phyloP scores from a whole-genome alignment of 1,140 invertebrate genomes.

The Lepidurus apus region DNA sequence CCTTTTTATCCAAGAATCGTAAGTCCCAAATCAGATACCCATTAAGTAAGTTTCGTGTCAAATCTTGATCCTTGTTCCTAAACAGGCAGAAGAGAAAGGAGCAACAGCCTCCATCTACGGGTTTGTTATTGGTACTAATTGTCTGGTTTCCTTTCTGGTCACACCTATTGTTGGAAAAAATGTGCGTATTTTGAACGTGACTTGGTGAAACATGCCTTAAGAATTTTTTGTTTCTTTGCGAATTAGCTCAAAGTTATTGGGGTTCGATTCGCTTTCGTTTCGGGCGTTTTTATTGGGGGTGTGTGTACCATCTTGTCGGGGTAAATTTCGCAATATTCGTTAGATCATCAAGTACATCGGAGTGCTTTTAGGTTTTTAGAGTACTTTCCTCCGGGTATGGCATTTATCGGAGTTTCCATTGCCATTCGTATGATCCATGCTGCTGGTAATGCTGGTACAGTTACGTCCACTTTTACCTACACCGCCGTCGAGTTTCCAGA shows the following conservation, averaged over 20 bases:
- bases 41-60: not conserved
- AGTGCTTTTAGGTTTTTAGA: conserved; percentile 40
- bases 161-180: conserved; percentile 42
- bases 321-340: conserved; percentile 23
- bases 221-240: conserved; percentile 24
- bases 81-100: conserved; percentile 41
- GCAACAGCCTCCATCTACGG: conserved; percentile 41
- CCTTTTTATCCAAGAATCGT: conserved; percentile 42
- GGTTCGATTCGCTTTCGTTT: conserved; percentile 40
- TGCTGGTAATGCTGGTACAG: conserved; percentile 39
- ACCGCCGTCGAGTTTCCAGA: conserved; percentile 41
- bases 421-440: conserved; percentile 40
- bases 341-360: conserved; percentile 23
- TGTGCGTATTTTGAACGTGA: conserved; percentile 35
- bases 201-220: conserved; percentile 18
- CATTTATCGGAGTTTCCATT: conserved; percentile 40
- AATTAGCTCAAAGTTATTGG: conserved; percentile 40
- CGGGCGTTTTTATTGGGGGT: conserved; percentile 40
- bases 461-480: conserved; percentile 41
- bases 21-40: conserved; percentile 27
- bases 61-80: not conserved
- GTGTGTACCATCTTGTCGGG: conserved; percentile 40
- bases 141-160: conserved; percentile 41
- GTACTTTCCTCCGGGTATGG: conserved; percentile 38
- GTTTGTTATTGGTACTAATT: conserved; percentile 42